A percentile compares a stretch with the other conserved stretches of the same genome.
Conservation (phyloP, 2,888 invertebrate genomes). For the Cheilosia soror region DNA sequence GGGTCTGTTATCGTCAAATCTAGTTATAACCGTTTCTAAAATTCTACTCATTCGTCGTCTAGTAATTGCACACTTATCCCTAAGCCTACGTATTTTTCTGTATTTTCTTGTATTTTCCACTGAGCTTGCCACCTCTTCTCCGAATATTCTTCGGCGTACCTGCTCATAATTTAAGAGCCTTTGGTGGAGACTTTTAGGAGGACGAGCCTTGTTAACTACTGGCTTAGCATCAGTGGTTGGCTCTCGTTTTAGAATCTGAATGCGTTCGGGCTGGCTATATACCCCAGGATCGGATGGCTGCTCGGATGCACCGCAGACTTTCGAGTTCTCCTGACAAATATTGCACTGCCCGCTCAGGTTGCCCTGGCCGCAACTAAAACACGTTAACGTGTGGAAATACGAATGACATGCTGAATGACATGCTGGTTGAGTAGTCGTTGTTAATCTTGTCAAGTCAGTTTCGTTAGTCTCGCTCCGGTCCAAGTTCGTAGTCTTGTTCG, state of each 20-base stretch:
- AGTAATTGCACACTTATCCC: conserved; percentile 2
- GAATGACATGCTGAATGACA: background rate
- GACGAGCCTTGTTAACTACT: background rate
- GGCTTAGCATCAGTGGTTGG: background rate
- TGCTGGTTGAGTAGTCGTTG: background rate
- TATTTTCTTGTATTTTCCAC: background rate
- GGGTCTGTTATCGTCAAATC: conserved; percentile 9
- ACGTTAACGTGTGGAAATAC: background rate
- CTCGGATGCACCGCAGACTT: too few species aligned
- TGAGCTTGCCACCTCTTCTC: background rate
- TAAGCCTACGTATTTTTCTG: background rate
- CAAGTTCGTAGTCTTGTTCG: too few species aligned
- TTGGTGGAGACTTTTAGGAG: conserved; percentile 6
- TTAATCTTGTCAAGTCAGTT: background rate
- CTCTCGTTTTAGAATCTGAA: background rate
- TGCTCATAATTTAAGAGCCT: background rate
- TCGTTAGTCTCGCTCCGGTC: background rate
- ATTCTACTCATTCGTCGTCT: background rate
- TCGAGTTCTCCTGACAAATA: too few species aligned
- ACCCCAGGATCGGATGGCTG: too few species aligned
- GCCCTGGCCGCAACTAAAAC: conserved; percentile 1
- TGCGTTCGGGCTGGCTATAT: background rate
- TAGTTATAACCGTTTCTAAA: background rate
- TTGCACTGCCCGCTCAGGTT: too few species aligned
- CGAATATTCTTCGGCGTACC: conserved; percentile 7